A percentile compares a stretch with the other conserved stretches of the same genome.
Evolutionary conservation across 2,888 invertebrate genomes (phyloP).

Genomic region (Noctua janthina): DNA sequence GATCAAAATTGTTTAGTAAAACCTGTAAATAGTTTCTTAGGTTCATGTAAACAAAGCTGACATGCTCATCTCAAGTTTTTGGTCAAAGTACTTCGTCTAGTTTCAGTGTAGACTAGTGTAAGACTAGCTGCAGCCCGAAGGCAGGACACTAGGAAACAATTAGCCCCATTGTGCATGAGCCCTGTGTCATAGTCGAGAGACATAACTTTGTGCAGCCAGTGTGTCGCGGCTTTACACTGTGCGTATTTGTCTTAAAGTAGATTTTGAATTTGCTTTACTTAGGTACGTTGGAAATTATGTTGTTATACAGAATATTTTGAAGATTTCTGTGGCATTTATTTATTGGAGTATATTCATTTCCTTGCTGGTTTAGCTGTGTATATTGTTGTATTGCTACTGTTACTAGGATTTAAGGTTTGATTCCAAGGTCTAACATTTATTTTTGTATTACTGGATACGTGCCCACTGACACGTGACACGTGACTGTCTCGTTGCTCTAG

Average conservation of each 20-base stretch:
- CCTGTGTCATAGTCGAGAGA: conserved; percentile 29
- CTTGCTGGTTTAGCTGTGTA: not conserved
- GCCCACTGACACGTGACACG: not conserved
- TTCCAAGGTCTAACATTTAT: not conserved
- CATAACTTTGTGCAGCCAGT: conserved; percentile 32
- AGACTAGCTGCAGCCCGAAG: conserved; percentile 36
- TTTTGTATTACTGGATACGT: not conserved
- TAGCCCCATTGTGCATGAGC: conserved; percentile 51
- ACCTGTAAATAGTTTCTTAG: not conserved
- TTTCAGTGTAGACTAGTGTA: conserved; percentile 13
- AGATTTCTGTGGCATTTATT: not conserved
- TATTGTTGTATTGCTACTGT: not conserved
- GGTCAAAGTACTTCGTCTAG: conserved; percentile 13
- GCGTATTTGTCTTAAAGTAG: conserved; percentile 31
- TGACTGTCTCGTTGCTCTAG: not conserved
- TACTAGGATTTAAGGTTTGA: not conserved
- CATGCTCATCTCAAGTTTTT: not conserved
- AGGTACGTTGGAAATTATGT: not conserved
- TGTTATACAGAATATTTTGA: not conserved
- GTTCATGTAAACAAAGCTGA: conserved; percentile 9
- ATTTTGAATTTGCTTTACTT: conserved; percentile 23
- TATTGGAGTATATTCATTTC: not conserved
- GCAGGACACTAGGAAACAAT: conserved; percentile 62
- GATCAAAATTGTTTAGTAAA: not conserved
- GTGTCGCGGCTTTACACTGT: conserved; percentile 29